Evolutionary conservation across 2,888 invertebrate genomes (phyloP).

Genomic region (Marronus borbonicus): DNA sequence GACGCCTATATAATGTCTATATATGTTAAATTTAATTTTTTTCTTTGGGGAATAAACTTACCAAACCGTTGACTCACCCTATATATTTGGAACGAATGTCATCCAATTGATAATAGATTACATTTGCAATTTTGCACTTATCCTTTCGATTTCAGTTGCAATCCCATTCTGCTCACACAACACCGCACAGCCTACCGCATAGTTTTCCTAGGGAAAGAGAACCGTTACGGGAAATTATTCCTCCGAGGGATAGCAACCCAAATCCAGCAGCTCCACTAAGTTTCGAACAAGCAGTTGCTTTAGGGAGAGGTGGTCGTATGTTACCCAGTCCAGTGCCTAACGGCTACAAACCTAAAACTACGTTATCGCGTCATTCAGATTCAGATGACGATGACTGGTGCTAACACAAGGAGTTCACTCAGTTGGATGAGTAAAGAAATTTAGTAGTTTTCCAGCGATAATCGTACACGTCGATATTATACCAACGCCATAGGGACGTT

Average conservation of each 20-base stretch:
- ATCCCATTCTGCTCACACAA: constrained; percentile 69
- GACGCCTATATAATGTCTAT: no score
- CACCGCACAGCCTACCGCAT: constrained; percentile 67
- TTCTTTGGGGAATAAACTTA: no score
- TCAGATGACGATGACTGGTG: constrained; percentile 92
- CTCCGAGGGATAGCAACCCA: constrained; percentile 56
- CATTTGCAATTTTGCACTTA: no score
- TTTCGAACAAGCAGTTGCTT: constrained; percentile 82
- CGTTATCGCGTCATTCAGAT: constrained; percentile 76
- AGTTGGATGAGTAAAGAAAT: constrained; percentile 55
- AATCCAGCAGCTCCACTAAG: constrained; percentile 76
- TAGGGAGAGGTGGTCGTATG: constrained; percentile 82
- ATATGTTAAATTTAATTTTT: no score
- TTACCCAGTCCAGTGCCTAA: constrained; percentile 90
- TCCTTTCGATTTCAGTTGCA: constrained; percentile 63
- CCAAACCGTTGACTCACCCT: no score
- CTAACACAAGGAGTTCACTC: constrained; percentile 74
- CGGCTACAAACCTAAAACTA: constrained; percentile 87
- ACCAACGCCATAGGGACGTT: constrained; percentile 24
- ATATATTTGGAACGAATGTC: no score
- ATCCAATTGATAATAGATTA: no score
- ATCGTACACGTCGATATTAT: constrained; percentile 55
- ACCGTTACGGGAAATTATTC: constrained; percentile 72
- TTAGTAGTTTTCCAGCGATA: constrained; percentile 38
- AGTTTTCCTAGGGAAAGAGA: constrained; percentile 68